These are phyloP conservation scores for Aphelinus atriplicis DNA, from an alignment of 1,140 invertebrate genomes.

Conservation along the genomic window DNA sequence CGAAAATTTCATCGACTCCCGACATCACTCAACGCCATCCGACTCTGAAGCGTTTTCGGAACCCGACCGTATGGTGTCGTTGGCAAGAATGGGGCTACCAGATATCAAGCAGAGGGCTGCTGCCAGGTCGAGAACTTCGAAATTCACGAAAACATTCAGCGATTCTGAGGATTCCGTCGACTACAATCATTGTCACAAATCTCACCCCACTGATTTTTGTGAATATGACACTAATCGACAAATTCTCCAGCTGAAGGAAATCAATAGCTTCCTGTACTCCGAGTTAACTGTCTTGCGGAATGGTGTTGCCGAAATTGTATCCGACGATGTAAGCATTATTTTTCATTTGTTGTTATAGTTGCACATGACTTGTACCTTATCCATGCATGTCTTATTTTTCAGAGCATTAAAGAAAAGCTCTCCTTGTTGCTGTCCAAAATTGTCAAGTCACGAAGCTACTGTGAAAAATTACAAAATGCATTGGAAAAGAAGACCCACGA, in stretches of 20 bases:
- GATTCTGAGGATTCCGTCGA: conserved; percentile 62
- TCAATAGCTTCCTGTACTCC: conserved; percentile 50
- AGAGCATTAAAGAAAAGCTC: conserved; percentile 57
- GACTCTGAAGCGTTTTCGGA: conserved; percentile 88
- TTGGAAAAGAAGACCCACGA: conserved; percentile 56
- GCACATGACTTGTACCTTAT: conserved; percentile 1
- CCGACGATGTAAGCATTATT: conserved; percentile 48
- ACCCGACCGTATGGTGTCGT: conserved; percentile 81
- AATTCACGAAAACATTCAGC: conserved; percentile 53
- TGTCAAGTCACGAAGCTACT: conserved; percentile 51
- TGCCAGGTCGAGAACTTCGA: conserved; percentile 45
- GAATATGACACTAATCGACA: conserved; percentile 52
- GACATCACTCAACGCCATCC: conserved; percentile 66
- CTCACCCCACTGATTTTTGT: conserved; percentile 50
- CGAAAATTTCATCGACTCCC: conserved; percentile 48
- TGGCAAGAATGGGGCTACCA: conserved; percentile 78
- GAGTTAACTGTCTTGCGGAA: conserved; percentile 53
- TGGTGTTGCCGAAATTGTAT: conserved; percentile 45
- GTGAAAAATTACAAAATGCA: conserved; percentile 54
- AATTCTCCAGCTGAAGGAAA: conserved; percentile 54
- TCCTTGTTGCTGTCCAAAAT: conserved; percentile 52
- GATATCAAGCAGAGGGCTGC: conserved; percentile 57
- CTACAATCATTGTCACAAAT: conserved; percentile 52
- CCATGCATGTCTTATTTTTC: conserved; percentile 27
- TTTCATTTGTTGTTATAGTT: conserved; percentile 8